Evolutionary conservation across 2,797 vertebrate species (phyloP), one percentile per base, ranked within the genome.

Genomic region (Rousettus madagascariensis): DNA sequence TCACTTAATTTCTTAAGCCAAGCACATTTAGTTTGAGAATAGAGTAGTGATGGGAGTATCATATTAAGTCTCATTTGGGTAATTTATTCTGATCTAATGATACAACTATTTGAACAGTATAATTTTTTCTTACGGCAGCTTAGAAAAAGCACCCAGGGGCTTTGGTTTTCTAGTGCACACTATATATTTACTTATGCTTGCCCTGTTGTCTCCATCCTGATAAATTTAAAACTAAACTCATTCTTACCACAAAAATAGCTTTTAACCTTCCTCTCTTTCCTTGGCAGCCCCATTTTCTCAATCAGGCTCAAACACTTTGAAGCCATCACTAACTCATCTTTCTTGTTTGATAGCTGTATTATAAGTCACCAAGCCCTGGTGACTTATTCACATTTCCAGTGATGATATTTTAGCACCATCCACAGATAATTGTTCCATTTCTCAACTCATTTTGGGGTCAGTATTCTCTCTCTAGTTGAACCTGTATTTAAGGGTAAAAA

Each of bases 1-100:
- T 78, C 3, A 59, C 46, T 71, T 69, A 36, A 53, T 88, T 96
- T 93, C 49, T 95, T 78, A 87, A 79, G 43, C 22, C 49, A 74
- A 86, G 33, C 61, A 68, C 51, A 72, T 78, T 84, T 92, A 49
- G 17, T 59, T 78, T 87, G 68, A 80, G 77, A 90, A 74, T 9
- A 80, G 36, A 36, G 30, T 51, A 72, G 36, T 43, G 59, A 66
- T 20, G 38, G 53, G 85, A 90, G 24, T 69, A 85, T 79, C 75
- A 87, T 59, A 91, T 46, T 84, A 65, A 91, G n/a, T 46, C 46
- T 69, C 55, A 49, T 61, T 91, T 69, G 36, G 36, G 41, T 46
- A 69, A 74, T 77, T 95, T 79, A 93, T 72, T 71, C 68, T 85
- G 53, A 72, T 59, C 16, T 63, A 79, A 86, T 30, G 59, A 65